Evolutionary conservation across 2,113 vertebrate genomes (phyloP), one percentile per base, ranked within the genome.

Genomic region (Platichthys flesus): DNA sequence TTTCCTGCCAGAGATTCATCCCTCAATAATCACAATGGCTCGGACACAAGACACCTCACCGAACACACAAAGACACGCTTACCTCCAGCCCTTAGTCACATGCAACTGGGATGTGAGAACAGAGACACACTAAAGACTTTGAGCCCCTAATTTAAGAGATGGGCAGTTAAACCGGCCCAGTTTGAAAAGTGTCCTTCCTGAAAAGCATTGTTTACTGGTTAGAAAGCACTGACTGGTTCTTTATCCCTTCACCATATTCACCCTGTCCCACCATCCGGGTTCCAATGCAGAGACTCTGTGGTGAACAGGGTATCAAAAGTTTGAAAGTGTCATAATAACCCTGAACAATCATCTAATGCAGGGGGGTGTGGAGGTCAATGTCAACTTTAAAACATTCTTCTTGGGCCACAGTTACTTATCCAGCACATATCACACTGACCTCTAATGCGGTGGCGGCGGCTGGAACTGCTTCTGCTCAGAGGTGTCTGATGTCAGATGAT

Each of bases 1-100:
- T 93, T 93, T 94, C 88, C 89, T 92, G 89, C 85, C 66, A 74
- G 87, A 90, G 85, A 92, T 89, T 90, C 85, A 86, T 91, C 83
- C 84, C 82, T 89, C 60, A 82, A 70, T 82, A 78, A 81, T 82
- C 84, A 84, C 82, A 89, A 79, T 84, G 82, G 72, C 70, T 81
- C 59, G 74, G 88, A 90, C 68, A 91, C 80, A 62, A 73, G 85
- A 92, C 86, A 92, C 84, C 51, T 58, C 85, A 40, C 14, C 76
- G 31, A 21, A 83, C 82, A 54, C 35, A 67, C 74, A 82, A 23
- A 63, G 78, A 74, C 73, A 86, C 64, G 51, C 67, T 37, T 18
- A 67, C 60, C 40, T 35, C 86, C 51, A 60, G 24, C 47, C 63
- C 20, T 68, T 35, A 42, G 58, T 65, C 65, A 56, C 67, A 35